A percentile compares a stretch with the other conserved stretches of the same genome.
phyloP scores from a whole-genome alignment of 2,113 vertebrate genomes.

The Corythornis vintsioides region DNA sequence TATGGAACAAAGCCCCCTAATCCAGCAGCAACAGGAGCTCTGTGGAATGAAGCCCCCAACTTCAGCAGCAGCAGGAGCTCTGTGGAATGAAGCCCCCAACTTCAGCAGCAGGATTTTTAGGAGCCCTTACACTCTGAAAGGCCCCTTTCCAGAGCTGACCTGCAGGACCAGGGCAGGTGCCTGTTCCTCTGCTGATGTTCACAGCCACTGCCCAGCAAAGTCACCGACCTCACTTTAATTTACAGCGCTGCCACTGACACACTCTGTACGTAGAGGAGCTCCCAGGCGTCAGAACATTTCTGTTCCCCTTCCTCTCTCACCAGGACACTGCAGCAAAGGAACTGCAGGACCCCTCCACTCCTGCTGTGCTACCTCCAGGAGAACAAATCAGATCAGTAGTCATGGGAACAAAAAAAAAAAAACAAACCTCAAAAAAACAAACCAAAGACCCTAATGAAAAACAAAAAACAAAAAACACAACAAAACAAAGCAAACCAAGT shows the following conservation, averaged over 20 bases:
- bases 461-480: not conserved
- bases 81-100: too few species aligned
- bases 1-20: too few species aligned
- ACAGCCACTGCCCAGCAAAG: not conserved
- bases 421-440: not conserved
- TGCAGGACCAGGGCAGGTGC: not conserved
- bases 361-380: not conserved
- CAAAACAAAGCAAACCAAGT: not conserved
- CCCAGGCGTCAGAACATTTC: not conserved
- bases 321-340: not conserved
- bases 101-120: not conserved
- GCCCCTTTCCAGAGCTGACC: not conserved
- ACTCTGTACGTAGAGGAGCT: not conserved
- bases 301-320: not conserved
- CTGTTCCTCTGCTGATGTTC: not conserved
- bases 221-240: not conserved
- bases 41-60: too few species aligned
- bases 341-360: not conserved
- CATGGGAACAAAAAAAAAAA: not conserved
- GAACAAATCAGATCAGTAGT: not conserved
- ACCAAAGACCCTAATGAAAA: too few species aligned
- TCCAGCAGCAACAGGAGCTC: too few species aligned
- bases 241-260: not conserved
- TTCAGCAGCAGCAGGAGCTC: not conserved
- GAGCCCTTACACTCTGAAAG: not conserved